phyloP scores from a whole-genome alignment of 2,888 invertebrate genomes.

The Drosophila antonietae region DNA sequence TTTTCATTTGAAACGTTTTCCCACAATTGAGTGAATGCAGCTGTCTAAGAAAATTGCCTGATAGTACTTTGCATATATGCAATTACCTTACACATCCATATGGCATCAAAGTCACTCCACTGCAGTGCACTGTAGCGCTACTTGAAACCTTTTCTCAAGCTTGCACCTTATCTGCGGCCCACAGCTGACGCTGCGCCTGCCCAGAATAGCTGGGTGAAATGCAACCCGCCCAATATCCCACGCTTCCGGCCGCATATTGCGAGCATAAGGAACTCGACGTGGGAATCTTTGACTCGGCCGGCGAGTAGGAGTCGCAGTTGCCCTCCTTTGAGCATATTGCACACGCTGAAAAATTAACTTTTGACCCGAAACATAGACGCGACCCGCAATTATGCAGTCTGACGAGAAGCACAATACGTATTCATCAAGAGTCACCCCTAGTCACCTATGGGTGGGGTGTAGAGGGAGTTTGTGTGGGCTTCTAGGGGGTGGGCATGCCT shows the following conservation, averaged over 20 bases:
- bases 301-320: conserved; percentile 25
- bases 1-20: not conserved
- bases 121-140: not conserved
- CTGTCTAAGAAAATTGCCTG: not conserved
- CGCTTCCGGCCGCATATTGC: conserved; percentile 18
- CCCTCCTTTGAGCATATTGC: conserved; percentile 63
- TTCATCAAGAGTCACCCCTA: conserved; percentile 57
- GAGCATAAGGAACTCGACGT: conserved; percentile 58
- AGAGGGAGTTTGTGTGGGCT: not conserved
- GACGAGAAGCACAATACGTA: conserved; percentile 36
- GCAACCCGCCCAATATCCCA: conserved; percentile 31
- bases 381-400: conserved; percentile 60
- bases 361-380: conserved; percentile 62
- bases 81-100: not conserved
- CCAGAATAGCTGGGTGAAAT: not conserved
- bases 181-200: conserved; percentile 48
- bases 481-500: conserved; percentile 45
- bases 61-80: not conserved
- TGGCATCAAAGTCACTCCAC: not conserved
- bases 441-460: not conserved
- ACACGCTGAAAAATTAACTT: conserved; percentile 74
- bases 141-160: conserved; percentile 41
- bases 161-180: conserved; percentile 35
- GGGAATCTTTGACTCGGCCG: conserved; percentile 62
- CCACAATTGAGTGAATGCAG: not conserved